Evolutionary conservation across 2,888 invertebrate genomes (phyloP).

Genomic region (Lasioglossum figueresi): DNA sequence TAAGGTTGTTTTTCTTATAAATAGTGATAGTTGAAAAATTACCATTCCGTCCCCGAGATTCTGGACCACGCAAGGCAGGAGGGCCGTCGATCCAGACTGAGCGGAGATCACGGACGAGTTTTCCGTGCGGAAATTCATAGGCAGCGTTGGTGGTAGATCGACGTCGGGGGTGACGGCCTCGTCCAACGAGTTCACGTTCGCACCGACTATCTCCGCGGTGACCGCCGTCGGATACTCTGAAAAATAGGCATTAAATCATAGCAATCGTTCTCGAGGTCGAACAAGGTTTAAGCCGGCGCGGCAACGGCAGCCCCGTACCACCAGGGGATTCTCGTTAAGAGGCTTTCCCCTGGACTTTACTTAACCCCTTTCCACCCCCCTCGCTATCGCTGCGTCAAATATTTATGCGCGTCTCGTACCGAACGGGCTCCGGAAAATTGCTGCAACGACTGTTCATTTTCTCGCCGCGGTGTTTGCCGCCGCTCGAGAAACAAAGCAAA

Average conservation of each 20-base stretch:
- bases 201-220: conserved; percentile 78
- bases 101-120: conserved; percentile 93
- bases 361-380: conserved; percentile 55
- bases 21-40: conserved; percentile 73
- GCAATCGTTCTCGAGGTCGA: conserved; percentile 54
- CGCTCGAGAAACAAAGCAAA: not conserved
- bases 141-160: conserved; percentile 84
- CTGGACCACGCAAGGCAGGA: conserved; percentile 93
- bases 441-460: conserved; percentile 24
- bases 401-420: conserved; percentile 52
- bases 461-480: conserved; percentile 6
- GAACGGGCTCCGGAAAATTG: conserved; percentile 14
- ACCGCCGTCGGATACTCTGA: conserved; percentile 70
- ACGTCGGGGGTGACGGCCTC: conserved; percentile 78
- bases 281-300: conserved; percentile 53
- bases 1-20: not conserved
- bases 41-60: conserved; percentile 95
- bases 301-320: conserved; percentile 37
- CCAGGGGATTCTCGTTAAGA: conserved; percentile 66
- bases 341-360: conserved; percentile 68
- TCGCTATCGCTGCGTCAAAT: conserved; percentile 40
- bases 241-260: conserved; percentile 67
- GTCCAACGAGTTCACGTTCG: conserved; percentile 74
- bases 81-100: conserved; percentile 93
- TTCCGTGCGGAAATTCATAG: conserved; percentile 92